These are phyloP conservation scores for Macropodus opercularis DNA, from an alignment of 2,797 vertebrate genomes.

Conservation along the genomic window DNA sequence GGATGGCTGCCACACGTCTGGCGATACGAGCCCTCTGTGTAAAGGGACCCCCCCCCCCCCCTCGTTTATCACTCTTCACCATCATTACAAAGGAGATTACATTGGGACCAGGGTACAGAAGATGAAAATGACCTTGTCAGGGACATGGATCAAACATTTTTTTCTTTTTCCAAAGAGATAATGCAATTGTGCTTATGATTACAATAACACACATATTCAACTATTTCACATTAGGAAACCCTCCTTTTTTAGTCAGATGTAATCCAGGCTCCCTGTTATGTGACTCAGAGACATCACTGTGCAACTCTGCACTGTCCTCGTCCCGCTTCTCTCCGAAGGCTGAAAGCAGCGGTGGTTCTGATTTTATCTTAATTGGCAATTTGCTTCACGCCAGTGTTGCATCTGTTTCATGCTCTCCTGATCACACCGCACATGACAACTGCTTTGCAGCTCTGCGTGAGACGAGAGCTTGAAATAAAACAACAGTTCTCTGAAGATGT, in stretches of 20 bases:
- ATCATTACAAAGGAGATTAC: conserved; percentile 60
- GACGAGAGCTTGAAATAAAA: conserved; percentile 26
- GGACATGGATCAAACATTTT: conserved; percentile 27
- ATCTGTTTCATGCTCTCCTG: conserved; percentile 45
- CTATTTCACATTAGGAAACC: neutral
- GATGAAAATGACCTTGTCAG: conserved; percentile 59
- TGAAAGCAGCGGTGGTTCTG: conserved; percentile 25
- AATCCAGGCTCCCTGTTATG: conserved; percentile 14
- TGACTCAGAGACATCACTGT: conserved; percentile 23
- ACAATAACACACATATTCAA: conserved; percentile 11
- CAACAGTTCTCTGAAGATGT: conserved; percentile 1
- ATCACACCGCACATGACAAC: conserved; percentile 4
- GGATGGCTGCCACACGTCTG: conserved; percentile 56
- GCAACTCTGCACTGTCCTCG: conserved; percentile 8
- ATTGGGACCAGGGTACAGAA: conserved; percentile 48
- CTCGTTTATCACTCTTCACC: conserved; percentile 57
- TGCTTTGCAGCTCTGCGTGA: conserved; percentile 22
- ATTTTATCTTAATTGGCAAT: conserved; percentile 61
- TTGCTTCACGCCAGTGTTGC: conserved; percentile 51
- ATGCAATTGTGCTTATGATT: conserved; percentile 23
- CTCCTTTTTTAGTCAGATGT: neutral
- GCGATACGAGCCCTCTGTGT: conserved; percentile 47
- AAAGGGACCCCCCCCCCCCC: conserved; percentile 36
- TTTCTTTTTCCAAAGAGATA: conserved; percentile 12
- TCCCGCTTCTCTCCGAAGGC: conserved; percentile 21